Conservation (phyloP, 2,113 vertebrate genomes). For the Phalacrocorax pelagicus region DNA sequence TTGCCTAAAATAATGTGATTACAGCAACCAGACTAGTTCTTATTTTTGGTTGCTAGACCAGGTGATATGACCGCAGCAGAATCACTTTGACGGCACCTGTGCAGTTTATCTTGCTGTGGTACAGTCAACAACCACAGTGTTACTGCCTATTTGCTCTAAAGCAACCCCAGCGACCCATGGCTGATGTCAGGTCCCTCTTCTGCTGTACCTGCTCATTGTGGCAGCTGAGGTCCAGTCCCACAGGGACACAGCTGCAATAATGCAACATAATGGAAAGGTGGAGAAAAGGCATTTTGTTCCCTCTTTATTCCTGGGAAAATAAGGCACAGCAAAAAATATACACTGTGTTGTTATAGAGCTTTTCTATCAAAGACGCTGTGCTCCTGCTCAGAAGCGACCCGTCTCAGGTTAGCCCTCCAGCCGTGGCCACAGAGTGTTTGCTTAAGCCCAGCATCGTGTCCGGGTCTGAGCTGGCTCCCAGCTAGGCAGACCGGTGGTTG, state of each 20-base stretch:
- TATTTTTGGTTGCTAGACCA: background rate
- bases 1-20: background rate
- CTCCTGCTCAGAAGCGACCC: background rate
- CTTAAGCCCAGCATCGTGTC: background rate
- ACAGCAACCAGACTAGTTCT: background rate
- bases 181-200: background rate
- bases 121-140: background rate
- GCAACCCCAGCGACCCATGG: accelerated
- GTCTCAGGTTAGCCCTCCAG: background rate
- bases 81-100: background rate
- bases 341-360: background rate
- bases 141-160: background rate
- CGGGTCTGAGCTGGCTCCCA: background rate
- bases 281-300: background rate
- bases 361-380: background rate
- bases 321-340: background rate
- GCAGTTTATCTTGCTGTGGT: background rate
- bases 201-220: background rate
- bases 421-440: background rate
- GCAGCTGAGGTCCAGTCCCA: background rate
- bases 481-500: background rate
- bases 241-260: background rate
- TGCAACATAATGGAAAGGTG: background rate
- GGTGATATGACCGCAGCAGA: background rate
- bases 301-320: background rate